Conservation (phyloP, 2,888 invertebrate genomes). For the Plagodis dolabraria region DNA sequence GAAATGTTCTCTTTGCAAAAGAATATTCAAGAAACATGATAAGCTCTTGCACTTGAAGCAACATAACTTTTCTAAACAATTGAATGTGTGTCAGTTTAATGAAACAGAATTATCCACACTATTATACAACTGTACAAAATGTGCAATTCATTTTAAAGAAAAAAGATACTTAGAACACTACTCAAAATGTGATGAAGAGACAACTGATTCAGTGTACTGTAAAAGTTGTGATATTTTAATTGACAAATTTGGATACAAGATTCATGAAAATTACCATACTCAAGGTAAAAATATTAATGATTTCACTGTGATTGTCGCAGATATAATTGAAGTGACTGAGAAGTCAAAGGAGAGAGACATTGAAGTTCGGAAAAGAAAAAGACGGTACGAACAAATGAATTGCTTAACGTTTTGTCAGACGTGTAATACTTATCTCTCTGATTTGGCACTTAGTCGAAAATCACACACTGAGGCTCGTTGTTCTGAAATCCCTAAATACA, state of each 20-base stretch:
- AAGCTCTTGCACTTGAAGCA: constrained; percentile 58
- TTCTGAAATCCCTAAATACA: constrained; percentile 42
- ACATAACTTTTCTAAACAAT: constrained; percentile 51
- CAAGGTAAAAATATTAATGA: constrained; percentile 36
- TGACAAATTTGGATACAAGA: constrained; percentile 35
- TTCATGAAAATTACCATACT: constrained; percentile 47
- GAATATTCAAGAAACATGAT: constrained; percentile 59
- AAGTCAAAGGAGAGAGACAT: constrained; percentile 2
- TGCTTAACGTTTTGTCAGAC: constrained; percentile 52
- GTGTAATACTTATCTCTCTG: constrained; percentile 59
- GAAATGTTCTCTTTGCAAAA: constrained; percentile 59
- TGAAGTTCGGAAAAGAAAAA: constrained; percentile 11
- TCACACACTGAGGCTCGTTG: constrained; percentile 52
- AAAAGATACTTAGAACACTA: constrained; percentile 53
- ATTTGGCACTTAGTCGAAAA: constrained; percentile 35
- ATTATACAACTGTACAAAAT: constrained; percentile 62
- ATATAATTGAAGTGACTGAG: constrained; percentile 29
- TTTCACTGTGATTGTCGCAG: constrained; percentile 48
- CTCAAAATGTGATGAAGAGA: constrained; percentile 47
- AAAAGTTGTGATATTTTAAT: constrained; percentile 61
- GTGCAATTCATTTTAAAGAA: constrained; percentile 61
- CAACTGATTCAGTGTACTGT: constrained; percentile 53
- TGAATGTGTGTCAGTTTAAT: constrained; percentile 50
- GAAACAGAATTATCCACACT: constrained; percentile 42
- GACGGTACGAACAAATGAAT: constrained; percentile 28